These are phyloP conservation scores for Varecia variegata DNA, from an alignment of 2,797 vertebrate genomes.

Conservation along the genomic window DNA sequence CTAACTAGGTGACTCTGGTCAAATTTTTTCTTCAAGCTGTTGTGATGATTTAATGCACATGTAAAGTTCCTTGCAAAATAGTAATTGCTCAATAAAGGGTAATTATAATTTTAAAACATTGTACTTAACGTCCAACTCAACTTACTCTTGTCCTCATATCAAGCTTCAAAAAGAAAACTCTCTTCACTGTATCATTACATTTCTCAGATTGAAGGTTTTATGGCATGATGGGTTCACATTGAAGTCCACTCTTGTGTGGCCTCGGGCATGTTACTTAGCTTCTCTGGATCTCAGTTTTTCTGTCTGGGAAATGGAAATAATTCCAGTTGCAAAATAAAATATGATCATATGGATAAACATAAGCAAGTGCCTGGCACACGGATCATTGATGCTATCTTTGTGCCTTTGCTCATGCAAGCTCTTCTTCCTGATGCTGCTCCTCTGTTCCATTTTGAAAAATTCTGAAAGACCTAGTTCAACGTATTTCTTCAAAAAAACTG, in stretches of 20 bases:
- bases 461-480: neutral
- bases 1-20: neutral
- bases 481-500: neutral
- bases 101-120: neutral
- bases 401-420: neutral
- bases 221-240: neutral
- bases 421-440: neutral
- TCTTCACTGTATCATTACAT: neutral
- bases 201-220: neutral
- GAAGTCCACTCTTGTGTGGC: neutral
- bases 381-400: neutral
- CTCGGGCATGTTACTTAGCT: neutral
- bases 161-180: neutral
- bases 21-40: neutral
- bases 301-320: neutral
- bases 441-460: conserved; percentile 15
- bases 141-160: neutral
- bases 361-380: neutral
- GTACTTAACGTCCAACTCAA: neutral
- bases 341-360: neutral
- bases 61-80: neutral
- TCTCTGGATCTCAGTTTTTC: neutral
- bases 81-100: neutral
- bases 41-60: neutral
- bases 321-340: neutral